These are phyloP conservation scores for Urocitellus parryii DNA, from an alignment of 2,113 vertebrate genomes.

Conservation along the genomic window DNA sequence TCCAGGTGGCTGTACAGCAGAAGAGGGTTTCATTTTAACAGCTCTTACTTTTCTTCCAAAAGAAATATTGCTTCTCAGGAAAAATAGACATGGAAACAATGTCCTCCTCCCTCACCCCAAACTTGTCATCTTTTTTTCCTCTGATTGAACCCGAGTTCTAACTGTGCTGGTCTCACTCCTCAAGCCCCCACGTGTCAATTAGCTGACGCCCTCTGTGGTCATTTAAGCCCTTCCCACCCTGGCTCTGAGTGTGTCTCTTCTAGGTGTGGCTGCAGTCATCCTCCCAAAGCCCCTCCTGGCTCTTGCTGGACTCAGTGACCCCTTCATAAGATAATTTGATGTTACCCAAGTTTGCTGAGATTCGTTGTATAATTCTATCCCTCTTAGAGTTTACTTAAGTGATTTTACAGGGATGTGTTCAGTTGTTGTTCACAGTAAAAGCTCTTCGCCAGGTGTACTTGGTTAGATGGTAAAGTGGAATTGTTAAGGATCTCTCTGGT, in stretches of 20 bases:
- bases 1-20: neutral
- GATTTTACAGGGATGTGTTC: neutral
- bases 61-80: conserved; percentile 13
- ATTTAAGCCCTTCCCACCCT: neutral
- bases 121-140: neutral
- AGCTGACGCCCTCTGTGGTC: neutral
- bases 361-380: neutral
- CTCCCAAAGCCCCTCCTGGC: neutral
- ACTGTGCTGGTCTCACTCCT: neutral
- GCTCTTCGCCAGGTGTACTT: neutral
- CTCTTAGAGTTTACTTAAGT: neutral
- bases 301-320: neutral
- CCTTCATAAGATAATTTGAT: neutral
- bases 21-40: conserved; percentile 24
- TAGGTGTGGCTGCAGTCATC: neutral
- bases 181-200: neutral
- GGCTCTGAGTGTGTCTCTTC: neutral
- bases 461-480: neutral
- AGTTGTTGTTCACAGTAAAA: neutral
- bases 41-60: conserved; percentile 51
- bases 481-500: neutral
- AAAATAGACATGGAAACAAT: neutral
- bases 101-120: neutral
- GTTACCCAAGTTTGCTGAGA: neutral
- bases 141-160: neutral